A percentile compares a stretch with the other conserved stretches of the same genome.
Conservation (phyloP, 1,140 invertebrate genomes). For the Myzus persicae region DNA sequence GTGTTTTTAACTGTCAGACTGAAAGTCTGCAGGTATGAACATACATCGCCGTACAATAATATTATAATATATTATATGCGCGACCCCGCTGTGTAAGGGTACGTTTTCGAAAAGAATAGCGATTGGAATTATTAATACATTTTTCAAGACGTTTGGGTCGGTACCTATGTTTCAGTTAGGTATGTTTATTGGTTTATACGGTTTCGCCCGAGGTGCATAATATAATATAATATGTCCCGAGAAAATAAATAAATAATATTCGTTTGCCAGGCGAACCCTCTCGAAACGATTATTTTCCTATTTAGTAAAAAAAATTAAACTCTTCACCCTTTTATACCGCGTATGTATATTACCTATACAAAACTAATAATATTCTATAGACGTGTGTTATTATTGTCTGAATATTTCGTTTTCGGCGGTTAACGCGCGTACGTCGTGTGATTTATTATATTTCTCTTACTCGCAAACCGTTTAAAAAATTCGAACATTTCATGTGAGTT, state of each 20-base stretch:
- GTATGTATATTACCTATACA: neutral
- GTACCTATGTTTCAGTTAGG: neutral
- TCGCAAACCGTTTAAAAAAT: neutral
- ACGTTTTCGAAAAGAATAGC: neutral
- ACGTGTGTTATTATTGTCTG: neutral
- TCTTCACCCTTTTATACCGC: neutral
- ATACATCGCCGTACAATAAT: neutral
- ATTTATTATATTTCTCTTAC: neutral
- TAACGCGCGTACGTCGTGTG: neutral
- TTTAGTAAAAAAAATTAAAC: neutral
- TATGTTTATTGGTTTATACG: conserved; percentile 24
- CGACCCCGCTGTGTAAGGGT: neutral
- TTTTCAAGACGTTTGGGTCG: neutral
- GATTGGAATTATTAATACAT: neutral
- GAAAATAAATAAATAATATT: conserved; percentile 20
- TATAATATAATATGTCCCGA: neutral
- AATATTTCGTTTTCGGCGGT: neutral
- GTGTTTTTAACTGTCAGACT: neutral
- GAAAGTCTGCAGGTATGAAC: neutral
- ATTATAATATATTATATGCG: neutral
- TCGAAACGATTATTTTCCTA: neutral
- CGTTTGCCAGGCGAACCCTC: neutral
- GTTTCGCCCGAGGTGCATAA: neutral
- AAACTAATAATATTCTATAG: too few relatives aligned
- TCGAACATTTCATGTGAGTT: neutral